Base-by-base conservation (phyloP, 2,888 invertebrate species). In the Caenorhabditis sulstoni region DNA sequence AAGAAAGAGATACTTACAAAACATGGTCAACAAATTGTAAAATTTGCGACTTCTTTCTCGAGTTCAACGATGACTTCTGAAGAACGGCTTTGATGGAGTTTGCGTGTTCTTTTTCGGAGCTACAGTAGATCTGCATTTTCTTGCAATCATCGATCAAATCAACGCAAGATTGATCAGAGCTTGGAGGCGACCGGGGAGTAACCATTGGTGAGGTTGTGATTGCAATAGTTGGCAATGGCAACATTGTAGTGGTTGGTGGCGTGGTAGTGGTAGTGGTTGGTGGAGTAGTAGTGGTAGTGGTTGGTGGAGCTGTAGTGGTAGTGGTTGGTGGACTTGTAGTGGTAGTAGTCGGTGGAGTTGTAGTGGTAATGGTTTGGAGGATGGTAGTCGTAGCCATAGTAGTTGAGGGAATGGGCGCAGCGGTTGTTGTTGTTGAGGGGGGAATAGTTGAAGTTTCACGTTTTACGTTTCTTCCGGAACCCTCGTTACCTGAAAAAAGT, bases 401-500 rank as follows among this genome's bases (percentile, higher is more conserved):
- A n/a, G n/a, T n/a, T n/a, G n/a, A n/a, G n/a, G 35, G 4, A 23
- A 41, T 11, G 62, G 47, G 14, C 57, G 22, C 18, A 67, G 52
- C 8, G 68, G 37, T 8, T 8, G 7, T 37, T 20, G 75, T 22
- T 8, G 55, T 66, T 16, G 29, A 9, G 1, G 66, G 64, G 4
- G 52, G 22, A 11, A 41, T 55, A 0, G 71, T 74, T 9, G 76
- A 58, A 18, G 64, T 50, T 49, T 70, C 75, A 7, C 61, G 41
- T 45, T 73, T 53, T 0, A 66, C 65, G 18, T 65, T 55, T 16
- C 16, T 75, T 49, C 81, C 81, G 3, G 35, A 37, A n/a, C 79
- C 81, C 18, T 81, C 79, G 14, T 70, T 66, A 0, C 81, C 81
- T 58, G 18, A 50, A 77, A 29, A n/a, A n/a, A n/a, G n/a, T n/a